phyloP scores from a whole-genome alignment of 2,888 invertebrate species.

The Latrodectus hesperus region DNA sequence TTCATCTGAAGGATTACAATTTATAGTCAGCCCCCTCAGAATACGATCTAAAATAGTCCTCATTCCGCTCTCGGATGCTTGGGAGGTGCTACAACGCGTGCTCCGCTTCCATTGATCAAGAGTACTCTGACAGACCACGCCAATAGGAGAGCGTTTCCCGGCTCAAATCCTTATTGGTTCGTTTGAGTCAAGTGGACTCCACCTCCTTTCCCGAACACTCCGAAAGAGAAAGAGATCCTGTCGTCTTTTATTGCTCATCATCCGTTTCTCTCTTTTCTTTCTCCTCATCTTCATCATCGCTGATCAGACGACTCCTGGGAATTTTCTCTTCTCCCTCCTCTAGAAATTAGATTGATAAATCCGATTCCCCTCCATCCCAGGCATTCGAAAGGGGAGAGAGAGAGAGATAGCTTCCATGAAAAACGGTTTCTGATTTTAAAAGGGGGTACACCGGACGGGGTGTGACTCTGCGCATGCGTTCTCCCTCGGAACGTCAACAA shows the following conservation, averaged over 20 bases:
- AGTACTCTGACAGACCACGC: conserved; percentile 64
- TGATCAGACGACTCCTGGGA: conserved; percentile 12
- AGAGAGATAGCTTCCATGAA: not conserved
- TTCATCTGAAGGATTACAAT: conserved; percentile 23
- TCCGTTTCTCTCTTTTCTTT: conserved; percentile 22
- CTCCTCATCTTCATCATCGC: conserved; percentile 37
- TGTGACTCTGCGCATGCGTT: conserved; percentile 53
- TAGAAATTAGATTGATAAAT: conserved; percentile 3
- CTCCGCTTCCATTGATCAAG: conserved; percentile 66
- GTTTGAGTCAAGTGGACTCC: conserved; percentile 67
- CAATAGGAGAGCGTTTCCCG: conserved; percentile 60
- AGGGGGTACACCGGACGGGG: conserved; percentile 4
- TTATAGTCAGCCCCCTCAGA: conserved; percentile 55
- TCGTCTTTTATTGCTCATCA: conserved; percentile 42
- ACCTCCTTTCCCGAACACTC: conserved; percentile 44
- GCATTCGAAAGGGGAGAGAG: not conserved
- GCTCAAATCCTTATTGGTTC: conserved; percentile 56
- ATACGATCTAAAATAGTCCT: conserved; percentile 61
- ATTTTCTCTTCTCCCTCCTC: not conserved
- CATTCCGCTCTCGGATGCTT: conserved; percentile 64
- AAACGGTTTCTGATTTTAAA: conserved; percentile 5
- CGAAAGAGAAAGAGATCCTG: too few relatives aligned
- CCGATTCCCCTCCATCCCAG: not conserved
- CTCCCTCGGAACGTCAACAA: conserved; percentile 38
- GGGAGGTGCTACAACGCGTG: conserved; percentile 68